Evolutionary conservation across 2,888 invertebrate species (phyloP), one percentile per base, ranked within the genome.

Genomic region (Caenorhabditis sp.): DNA sequence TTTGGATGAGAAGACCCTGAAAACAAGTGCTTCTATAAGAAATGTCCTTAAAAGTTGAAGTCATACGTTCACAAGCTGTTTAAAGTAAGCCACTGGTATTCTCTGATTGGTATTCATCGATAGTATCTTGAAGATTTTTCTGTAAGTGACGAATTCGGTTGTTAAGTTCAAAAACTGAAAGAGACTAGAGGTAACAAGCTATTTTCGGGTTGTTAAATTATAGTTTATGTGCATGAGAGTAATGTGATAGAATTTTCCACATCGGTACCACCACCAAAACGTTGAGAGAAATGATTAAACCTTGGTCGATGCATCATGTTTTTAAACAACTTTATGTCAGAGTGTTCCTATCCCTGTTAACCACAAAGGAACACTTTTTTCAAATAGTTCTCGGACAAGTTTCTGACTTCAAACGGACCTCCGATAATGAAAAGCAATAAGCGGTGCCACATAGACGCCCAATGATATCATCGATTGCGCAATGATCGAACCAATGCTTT

Each of bases 1-100:
- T 62, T 71, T 71, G 71, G 13, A 71, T 27, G 0, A 71, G 24
- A 5, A 71, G 41, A 2, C 71, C 71, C 71, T 71, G 32, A 11
- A 66, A 56, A 11, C 7, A 22, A 45, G 26, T 30, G 6, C 13
- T 22, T 13, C 26, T 22, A n/a, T n/a, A n/a, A n/a, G n/a, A n/a
- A n/a, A n/a, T 50, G 7, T 24, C 6, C 27, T 11, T 11, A 1
- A n/a, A 27, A 11, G 5, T 8, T 20, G n/a, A 9, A 8, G 17
- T n/a, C 30, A 22, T 35, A 71, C 71, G 39, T 61, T 71, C 1
- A 71, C 37, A 3, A 71, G n/a, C 24, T 62, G 71, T 26, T 62
- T 71, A 30, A 61, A 71, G 8, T 62, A 56, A n/a, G 52, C 53
- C 2, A 71, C 55, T 3, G 71, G 71, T 45, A 61, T 39, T 35